A percentile compares a stretch with the other conserved stretches of the same genome.
These are phyloP conservation scores for Macroramphosus scolopax DNA, from an alignment of 2,797 vertebrate genomes.

Conservation along the genomic window DNA sequence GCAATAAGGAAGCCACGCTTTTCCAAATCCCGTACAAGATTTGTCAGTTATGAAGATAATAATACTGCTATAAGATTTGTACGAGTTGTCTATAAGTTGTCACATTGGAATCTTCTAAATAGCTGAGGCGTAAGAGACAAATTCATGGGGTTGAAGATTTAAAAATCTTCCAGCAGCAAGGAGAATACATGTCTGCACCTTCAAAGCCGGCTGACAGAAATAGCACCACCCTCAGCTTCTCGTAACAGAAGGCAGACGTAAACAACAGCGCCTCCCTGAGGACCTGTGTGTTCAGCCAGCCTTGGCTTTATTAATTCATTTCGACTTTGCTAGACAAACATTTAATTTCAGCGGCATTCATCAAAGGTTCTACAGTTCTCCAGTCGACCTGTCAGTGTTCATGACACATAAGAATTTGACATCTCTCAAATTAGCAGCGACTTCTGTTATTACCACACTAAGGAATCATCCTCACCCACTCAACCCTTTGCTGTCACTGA, in stretches of 20 bases:
- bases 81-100: too few relatives aligned
- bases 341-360: constrained; percentile 40
- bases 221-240: constrained; percentile 6
- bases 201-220: constrained; percentile 38
- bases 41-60: too few relatives aligned
- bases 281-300: constrained; percentile 32
- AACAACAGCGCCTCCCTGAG: constrained; percentile 48
- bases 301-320: constrained; percentile 47
- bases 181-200: constrained; percentile 24
- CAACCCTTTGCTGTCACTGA: constrained; percentile 34
- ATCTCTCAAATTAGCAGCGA: constrained; percentile 45
- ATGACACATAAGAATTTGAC: constrained; percentile 15
- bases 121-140: constrained; percentile 2
- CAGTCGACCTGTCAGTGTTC: constrained; percentile 41
- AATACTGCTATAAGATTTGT: too few relatives aligned
- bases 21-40: too few relatives aligned
- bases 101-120: too few relatives aligned
- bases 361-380: constrained; percentile 35
- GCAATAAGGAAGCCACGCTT: too few relatives aligned
- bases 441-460: too few relatives aligned
- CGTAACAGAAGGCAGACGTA: constrained; percentile 9
- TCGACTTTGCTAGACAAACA: constrained; percentile 47
- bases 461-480: too few relatives aligned
- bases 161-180: constrained; percentile 10
- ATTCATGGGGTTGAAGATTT: not conserved